Percentiles rank a stretch among this genome's conserved stretches.
These are phyloP conservation scores for Zelostemma sp. DNA, from an alignment of 1,140 invertebrate species.

Conservation along the genomic window DNA sequence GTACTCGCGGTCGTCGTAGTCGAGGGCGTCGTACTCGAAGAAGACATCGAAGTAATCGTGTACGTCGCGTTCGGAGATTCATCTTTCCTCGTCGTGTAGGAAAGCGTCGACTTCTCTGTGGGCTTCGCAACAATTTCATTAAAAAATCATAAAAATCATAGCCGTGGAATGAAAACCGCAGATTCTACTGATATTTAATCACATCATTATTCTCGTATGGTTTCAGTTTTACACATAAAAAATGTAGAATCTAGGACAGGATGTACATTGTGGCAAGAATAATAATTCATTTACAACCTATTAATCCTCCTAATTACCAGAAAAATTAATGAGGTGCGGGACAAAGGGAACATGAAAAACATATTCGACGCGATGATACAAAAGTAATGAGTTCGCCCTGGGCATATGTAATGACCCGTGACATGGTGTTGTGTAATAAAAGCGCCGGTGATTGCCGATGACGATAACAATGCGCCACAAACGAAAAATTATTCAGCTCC, in stretches of 20 bases:
- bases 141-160: background rate
- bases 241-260: conserved; percentile 7
- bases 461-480: conserved; percentile 21
- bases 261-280: background rate
- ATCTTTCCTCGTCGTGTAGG: background rate
- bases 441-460: conserved; percentile 16
- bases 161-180: background rate
- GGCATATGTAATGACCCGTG: conserved; percentile 35
- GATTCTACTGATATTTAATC: too few species aligned
- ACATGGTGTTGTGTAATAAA: conserved; percentile 9
- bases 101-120: background rate
- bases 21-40: conserved; percentile 8
- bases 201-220: too few species aligned
- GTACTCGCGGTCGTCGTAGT: conserved; percentile 9
- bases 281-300: conserved; percentile 22
- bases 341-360: conserved; percentile 16
- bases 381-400: conserved; percentile 40
- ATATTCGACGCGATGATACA: conserved; percentile 24
- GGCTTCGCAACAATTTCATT: background rate
- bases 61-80: conserved; percentile 9
- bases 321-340: conserved; percentile 12
- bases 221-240: background rate
- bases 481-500: background rate
- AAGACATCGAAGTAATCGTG: conserved; percentile 10
- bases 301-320: conserved; percentile 22